A percentile compares a stretch with the other conserved stretches of the same genome.
These are phyloP conservation scores for Myotis davidii DNA, from an alignment of 2,113 vertebrate species.

Conservation along the genomic window DNA sequence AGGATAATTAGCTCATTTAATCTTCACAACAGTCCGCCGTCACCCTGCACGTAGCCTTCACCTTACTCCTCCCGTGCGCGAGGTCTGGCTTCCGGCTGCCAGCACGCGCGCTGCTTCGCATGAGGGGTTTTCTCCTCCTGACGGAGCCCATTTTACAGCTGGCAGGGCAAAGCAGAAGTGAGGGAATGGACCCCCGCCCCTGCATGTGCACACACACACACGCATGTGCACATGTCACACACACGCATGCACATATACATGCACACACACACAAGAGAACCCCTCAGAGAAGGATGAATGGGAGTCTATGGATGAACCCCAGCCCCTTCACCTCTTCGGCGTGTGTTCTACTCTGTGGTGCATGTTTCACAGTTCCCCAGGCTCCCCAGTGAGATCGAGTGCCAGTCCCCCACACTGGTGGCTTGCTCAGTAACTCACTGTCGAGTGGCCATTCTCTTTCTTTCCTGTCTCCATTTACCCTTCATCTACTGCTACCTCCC, in stretches of 20 bases:
- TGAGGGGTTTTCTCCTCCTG: not conserved
- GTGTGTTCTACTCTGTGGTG: not conserved
- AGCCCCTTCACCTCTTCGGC: not conserved
- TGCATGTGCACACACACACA: fast-evolving
- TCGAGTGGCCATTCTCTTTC: not conserved
- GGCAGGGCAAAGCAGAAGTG: not conserved
- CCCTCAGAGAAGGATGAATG: not conserved
- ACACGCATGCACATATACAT: fast-evolving
- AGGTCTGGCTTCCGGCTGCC: not conserved
- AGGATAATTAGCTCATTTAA: not conserved
- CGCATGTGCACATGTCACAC: fast-evolving
- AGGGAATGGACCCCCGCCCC: not conserved
- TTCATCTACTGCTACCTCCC: not conserved
- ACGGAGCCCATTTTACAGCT: not conserved
- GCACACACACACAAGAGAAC: not conserved
- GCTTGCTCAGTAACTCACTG: not conserved
- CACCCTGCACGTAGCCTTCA: not conserved
- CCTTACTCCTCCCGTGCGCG: not conserved
- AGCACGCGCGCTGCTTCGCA: not conserved
- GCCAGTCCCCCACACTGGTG: not conserved
- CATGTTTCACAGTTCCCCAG: not conserved
- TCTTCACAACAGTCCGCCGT: not conserved
- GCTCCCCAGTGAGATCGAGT: not conserved
- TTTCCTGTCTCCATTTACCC: not conserved
- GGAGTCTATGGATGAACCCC: not conserved